Evolutionary conservation across 2,888 invertebrate genomes (phyloP).

Genomic region (Phyto melanocephala): DNA sequence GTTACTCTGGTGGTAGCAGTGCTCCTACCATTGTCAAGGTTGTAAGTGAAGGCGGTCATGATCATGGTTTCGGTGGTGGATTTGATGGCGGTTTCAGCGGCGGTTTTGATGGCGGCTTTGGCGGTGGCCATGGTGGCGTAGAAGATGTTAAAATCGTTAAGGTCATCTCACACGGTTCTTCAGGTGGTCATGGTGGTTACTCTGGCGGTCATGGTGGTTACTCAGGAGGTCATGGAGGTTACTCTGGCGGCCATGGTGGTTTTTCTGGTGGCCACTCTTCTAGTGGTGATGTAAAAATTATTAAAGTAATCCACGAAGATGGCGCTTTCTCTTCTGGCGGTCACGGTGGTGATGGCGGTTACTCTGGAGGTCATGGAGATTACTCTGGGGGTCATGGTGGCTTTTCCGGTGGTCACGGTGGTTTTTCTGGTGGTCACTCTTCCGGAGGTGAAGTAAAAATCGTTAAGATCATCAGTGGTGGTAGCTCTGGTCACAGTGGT

Average conservation of each 20-base stretch:
- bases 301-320: slow-evolving; percentile 41
- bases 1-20: slow-evolving; percentile 17
- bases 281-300: slow-evolving; percentile 30
- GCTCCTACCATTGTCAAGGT: slow-evolving; percentile 48
- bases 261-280: background rate
- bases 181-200: slow-evolving; percentile 35
- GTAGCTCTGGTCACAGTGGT: slow-evolving; percentile 1
- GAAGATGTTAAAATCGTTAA: slow-evolving; percentile 59
- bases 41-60: slow-evolving; percentile 36
- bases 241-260: slow-evolving; percentile 29
- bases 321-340: slow-evolving; percentile 39
- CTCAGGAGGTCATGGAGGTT: slow-evolving; percentile 34
- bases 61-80: slow-evolving; percentile 28
- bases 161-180: slow-evolving; percentile 36
- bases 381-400: slow-evolving; percentile 44
- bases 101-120: slow-evolving; percentile 37
- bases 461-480: slow-evolving; percentile 67
- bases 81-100: slow-evolving; percentile 23
- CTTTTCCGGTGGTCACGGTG: slow-evolving; percentile 48
- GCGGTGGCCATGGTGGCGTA: slow-evolving; percentile 34
- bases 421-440: slow-evolving; percentile 36
- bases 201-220: slow-evolving; percentile 20
- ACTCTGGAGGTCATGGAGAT: slow-evolving; percentile 30
- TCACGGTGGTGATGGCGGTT: slow-evolving; percentile 23
- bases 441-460: slow-evolving; percentile 65